These are phyloP conservation scores for Caenorhabditis zanzibari DNA, from an alignment of 2,888 invertebrate species.

Conservation along the genomic window DNA sequence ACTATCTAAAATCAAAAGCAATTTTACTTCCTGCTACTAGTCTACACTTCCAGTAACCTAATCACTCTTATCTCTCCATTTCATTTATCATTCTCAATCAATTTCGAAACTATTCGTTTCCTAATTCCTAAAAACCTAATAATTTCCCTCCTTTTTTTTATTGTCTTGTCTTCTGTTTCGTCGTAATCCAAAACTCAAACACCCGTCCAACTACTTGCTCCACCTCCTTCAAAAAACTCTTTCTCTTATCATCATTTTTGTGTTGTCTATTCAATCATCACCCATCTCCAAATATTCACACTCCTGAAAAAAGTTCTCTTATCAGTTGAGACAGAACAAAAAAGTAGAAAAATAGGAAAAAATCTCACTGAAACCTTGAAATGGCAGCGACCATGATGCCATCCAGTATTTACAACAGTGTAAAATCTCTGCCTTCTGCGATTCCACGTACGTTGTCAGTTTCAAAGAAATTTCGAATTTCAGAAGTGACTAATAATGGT, in stretches of 20 bases:
- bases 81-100: not conserved
- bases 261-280: conserved; percentile 13
- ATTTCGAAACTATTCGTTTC: conserved; percentile 4
- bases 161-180: conserved; percentile 58
- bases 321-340: conserved; percentile 20
- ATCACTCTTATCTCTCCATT: not conserved
- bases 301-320: conserved; percentile 13
- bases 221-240: not conserved
- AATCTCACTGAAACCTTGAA: not conserved
- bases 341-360: not conserved
- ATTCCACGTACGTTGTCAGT: conserved; percentile 51
- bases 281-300: not conserved
- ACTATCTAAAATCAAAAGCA: no score
- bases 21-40: no score
- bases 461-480: not conserved
- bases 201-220: conserved; percentile 16
- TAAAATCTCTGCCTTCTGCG: conserved; percentile 40
- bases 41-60: not conserved
- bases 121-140: not conserved
- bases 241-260: conserved; percentile 28
- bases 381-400: conserved; percentile 54
- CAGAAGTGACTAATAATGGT: no score
- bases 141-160: conserved; percentile 24
- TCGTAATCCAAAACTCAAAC: conserved; percentile 62
- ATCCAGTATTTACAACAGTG: conserved; percentile 43